Evolutionary conservation across 1,140 invertebrate species (phyloP).

Genomic region (Caenorhabditis inopinata): DNA sequence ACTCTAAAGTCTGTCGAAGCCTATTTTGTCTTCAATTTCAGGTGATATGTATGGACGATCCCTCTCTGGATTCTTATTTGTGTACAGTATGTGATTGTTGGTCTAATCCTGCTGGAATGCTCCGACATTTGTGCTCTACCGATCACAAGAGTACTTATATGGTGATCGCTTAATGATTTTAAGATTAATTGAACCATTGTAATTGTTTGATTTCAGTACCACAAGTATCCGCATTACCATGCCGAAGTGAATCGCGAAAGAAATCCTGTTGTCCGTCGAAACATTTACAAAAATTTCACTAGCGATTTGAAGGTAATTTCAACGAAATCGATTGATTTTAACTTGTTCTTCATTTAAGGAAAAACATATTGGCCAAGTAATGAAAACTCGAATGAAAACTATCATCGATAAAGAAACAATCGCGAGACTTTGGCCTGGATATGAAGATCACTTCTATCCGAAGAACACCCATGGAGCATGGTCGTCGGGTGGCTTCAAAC

Average conservation of each 20-base stretch:
- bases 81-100: neutral
- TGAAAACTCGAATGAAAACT: slow-evolving; percentile 1
- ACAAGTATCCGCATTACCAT: neutral
- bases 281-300: neutral
- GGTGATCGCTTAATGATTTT: no score
- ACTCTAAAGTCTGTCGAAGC: no score
- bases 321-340: no score
- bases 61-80: neutral
- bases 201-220: neutral
- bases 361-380: neutral
- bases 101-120: neutral
- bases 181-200: no score
- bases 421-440: neutral
- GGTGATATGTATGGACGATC: neutral
- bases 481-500: neutral
- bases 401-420: neutral
- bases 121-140: neutral
- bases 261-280: neutral
- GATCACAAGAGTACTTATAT: slow-evolving; percentile 3
- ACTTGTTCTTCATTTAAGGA: no score
- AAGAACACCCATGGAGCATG: neutral
- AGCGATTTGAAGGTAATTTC: neutral
- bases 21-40: neutral
- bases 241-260: neutral
- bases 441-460: neutral